Base-by-base conservation (phyloP, 2,888 invertebrate genomes). In the Archips xylosteana region DNA sequence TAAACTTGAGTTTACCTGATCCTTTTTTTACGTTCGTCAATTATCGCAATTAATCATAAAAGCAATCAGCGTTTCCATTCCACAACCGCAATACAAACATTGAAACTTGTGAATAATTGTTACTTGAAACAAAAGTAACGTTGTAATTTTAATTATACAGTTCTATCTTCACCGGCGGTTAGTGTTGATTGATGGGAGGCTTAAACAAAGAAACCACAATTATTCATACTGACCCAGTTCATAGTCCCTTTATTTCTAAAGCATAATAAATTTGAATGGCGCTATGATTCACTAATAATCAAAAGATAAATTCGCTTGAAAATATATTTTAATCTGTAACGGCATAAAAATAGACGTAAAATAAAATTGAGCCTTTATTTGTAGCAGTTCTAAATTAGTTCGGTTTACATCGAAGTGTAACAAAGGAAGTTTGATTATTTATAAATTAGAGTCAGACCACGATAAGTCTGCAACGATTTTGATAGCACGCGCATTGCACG, bases 171-270 rank as follows among this genome's bases (percentile, higher is more conserved):
- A 69, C 76, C 65, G 62, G 75, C 76, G 77, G 78, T 78, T 80
- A 75, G 74, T 75, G 77, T 75, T 87, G 88, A 89, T 84, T 81
- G 84, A 88, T 89, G 78, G 79, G 76, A 73, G 77, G 82, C 84
- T 86, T 85, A 85, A 87, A 87, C 85, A 87, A 88, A 87, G 82
- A 85, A 82, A 81, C 79, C 82, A 82, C 76, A 81, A 86, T 89
- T 85, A 86, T 86, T 89, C 87, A 85, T 84, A 79, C 78, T 70
- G 70, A 78, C 80, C 77, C 80, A 74, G 66, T 65, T 74, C 68
- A 74, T 74, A 49, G 60, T 65, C 51, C 42, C 45, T n/a, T 42
- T 32, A 57, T 66, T 54, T 54, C 23, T 23, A 42, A 39, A 51
- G n/a, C 10, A 10, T 36, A 36, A 65, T 65, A 47, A 65, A 65